Evolutionary conservation across 2,888 invertebrate species (phyloP).

Genomic region (Conchocele bisecta): DNA sequence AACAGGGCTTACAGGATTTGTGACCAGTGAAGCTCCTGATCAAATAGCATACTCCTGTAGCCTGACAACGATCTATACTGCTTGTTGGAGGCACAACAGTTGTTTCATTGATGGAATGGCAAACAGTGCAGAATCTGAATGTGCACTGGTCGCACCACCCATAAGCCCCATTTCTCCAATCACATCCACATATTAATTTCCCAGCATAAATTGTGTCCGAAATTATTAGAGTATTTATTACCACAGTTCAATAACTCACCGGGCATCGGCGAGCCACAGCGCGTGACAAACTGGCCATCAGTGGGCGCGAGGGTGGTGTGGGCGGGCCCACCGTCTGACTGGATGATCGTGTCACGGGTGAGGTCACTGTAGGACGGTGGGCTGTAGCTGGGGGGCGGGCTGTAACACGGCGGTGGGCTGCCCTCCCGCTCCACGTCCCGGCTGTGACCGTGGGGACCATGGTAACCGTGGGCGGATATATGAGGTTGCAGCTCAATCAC

Average conservation of each 20-base stretch:
- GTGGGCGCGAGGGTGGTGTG: constrained; percentile 83
- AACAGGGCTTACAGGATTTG: no score
- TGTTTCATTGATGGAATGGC: no score
- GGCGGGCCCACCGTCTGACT: constrained; percentile 83
- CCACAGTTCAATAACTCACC: background rate
- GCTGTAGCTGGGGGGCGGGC: constrained; percentile 63
- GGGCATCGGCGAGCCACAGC: constrained; percentile 57
- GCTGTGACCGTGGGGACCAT: constrained; percentile 24
- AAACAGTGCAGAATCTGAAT: no score
- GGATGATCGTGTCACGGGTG: constrained; percentile 84
- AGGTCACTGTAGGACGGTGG: constrained; percentile 68
- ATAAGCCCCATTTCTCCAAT: no score
- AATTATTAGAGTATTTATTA: no score
- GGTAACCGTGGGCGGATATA: constrained; percentile 52
- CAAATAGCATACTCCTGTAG: no score
- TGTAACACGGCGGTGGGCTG: constrained; percentile 71
- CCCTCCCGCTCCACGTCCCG: constrained; percentile 44
- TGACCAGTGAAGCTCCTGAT: no score
- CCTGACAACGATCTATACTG: no score
- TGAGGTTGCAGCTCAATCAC: constrained; percentile 76
- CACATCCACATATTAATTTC: no score
- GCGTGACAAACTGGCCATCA: constrained; percentile 64
- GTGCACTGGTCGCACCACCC: no score
- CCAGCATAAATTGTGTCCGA: no score
- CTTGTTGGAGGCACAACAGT: no score